These are phyloP conservation scores for Microcebus murinus DNA, from an alignment of 2,113 vertebrate genomes.

Conservation along the genomic window DNA sequence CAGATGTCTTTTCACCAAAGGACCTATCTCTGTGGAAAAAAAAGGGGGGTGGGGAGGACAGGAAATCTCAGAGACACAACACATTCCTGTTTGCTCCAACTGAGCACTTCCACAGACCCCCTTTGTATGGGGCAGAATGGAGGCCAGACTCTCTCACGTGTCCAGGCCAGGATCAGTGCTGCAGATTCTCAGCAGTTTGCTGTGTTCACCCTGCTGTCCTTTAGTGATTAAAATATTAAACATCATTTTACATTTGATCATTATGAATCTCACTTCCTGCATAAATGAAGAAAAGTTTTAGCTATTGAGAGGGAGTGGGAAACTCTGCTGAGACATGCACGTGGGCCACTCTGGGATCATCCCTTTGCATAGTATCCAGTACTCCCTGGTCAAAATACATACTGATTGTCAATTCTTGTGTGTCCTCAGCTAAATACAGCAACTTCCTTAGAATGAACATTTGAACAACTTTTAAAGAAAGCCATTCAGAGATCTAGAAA, in stretches of 20 bases:
- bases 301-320: not conserved
- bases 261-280: slow-evolving; percentile 24
- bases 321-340: not conserved
- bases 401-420: not conserved
- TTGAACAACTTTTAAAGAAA: slow-evolving; percentile 14
- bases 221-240: slow-evolving; percentile 32
- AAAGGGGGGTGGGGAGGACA: not conserved
- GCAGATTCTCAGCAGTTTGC: not conserved
- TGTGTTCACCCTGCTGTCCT: not conserved
- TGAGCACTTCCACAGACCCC: slow-evolving; percentile 70
- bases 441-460: slow-evolving; percentile 3
- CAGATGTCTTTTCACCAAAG: slow-evolving; percentile 79
- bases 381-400: not conserved
- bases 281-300: not conserved
- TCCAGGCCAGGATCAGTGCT: not conserved
- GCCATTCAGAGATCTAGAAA: slow-evolving; percentile 12
- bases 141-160: slow-evolving; percentile 58
- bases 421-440: not conserved
- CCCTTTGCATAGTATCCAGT: not conserved
- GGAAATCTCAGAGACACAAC: slow-evolving; percentile 76
- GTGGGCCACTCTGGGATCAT: not conserved
- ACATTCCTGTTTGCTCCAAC: slow-evolving; percentile 71
- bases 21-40: slow-evolving; percentile 68
- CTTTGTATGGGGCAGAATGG: slow-evolving; percentile 62
- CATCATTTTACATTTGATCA: slow-evolving; percentile 42